These are phyloP conservation scores for Melospiza georgiana DNA, from an alignment of 2,113 vertebrate species.

Conservation along the genomic window DNA sequence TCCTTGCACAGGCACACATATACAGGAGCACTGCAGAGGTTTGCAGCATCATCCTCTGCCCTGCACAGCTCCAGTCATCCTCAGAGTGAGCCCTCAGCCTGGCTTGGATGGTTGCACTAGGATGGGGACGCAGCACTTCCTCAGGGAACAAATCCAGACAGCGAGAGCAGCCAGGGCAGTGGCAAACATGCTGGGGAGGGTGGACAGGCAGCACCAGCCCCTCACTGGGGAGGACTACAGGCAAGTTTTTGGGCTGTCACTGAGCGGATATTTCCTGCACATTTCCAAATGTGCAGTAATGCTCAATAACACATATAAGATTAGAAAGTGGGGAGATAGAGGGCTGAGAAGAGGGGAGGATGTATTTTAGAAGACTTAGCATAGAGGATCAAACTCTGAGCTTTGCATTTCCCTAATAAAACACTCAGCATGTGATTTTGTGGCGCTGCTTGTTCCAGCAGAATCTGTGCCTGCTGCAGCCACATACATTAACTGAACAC, in stretches of 20 bases:
- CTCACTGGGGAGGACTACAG: background rate
- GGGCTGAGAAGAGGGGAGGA: background rate
- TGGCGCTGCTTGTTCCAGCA: background rate
- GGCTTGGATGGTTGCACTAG: background rate
- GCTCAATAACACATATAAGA: background rate
- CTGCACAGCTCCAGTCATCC: background rate
- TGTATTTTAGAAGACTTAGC: background rate
- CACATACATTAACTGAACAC: background rate
- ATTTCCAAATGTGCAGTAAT: background rate
- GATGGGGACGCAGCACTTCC: fast-evolving
- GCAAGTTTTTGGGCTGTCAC: background rate
- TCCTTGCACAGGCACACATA: background rate
- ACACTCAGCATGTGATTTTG: background rate
- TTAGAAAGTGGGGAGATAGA: background rate
- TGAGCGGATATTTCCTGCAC: background rate
- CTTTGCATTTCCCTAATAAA: background rate
- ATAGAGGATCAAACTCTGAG: background rate
- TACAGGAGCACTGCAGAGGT: background rate
- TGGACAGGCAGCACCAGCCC: background rate
- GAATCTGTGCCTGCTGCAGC: background rate
- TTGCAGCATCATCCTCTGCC: background rate
- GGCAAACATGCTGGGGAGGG: background rate
- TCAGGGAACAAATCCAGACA: background rate
- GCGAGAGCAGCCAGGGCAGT: background rate
- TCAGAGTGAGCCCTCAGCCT: background rate